Base-by-base conservation (phyloP, 2,797 vertebrate species). In the Sebastes goodei region DNA sequence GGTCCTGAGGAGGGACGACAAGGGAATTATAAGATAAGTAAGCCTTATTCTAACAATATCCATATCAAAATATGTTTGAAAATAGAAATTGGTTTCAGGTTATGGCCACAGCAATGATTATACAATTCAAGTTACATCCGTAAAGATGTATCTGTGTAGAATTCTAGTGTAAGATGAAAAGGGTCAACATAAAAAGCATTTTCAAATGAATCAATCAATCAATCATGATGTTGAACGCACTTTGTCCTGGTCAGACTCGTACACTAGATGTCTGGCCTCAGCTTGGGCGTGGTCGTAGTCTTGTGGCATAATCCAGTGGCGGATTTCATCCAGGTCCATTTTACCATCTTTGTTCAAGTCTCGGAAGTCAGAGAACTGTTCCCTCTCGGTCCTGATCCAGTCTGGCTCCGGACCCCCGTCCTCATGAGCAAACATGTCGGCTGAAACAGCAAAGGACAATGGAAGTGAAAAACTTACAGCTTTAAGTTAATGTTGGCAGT, bases 311-410 rank as follows among this genome's bases (percentile, higher is more conserved):
- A 99, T 99, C 99, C 99, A 99, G 80, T 98, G 97, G 61, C 96
- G 96, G 89, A 99, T 99, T 91, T 99, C 99, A 0, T 98, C 97
- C 88, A 94, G 92, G 89, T 99, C 98, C 97, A 99, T 97, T 85
- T 98, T 99, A 14, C 99, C 99, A 0, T 99, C 98, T 92, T 99
- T 99, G 94, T 99, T 98, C 79, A 98, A 91, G 86, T 99, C 99
- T 76, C 98, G 94, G 90, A 99, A 99, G 90, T 99, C 98, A n/a
- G 95, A 94, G 82, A 99, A 99, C 93, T 99, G 98, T 70, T 99
- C 98, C 67, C 99, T 95, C 84, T 99, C 98, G 0, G 97, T 99
- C 82, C 94, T 90, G 59, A 99, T 97, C 99, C 99, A 99, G 84
- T 98, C 98, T 3, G 99, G 99, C 85, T 99, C 98, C 0, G 97